Evolutionary conservation across 2,888 invertebrate genomes (phyloP), one percentile per base, ranked within the genome.

Genomic region (Pseudococcus jackbeardsleyi): DNA sequence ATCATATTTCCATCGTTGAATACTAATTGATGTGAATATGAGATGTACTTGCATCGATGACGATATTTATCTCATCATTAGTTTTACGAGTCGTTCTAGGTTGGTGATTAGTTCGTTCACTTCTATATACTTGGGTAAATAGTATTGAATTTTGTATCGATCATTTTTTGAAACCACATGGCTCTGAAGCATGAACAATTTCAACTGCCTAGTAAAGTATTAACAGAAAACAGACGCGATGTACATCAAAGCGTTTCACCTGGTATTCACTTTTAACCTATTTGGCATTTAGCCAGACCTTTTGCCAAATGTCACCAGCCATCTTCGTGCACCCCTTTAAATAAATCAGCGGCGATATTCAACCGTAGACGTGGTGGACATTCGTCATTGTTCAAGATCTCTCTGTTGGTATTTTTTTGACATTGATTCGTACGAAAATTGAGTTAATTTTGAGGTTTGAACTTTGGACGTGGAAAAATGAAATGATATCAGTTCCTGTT

Each of bases 181-280:
- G 59, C 59, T 19, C 1, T 59, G 6, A 19, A 59, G 7, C 19
- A 33, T 33, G 26, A 1, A 50, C 15, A 4, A 59, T 59, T 15
- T 54, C 7, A 59, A 59, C 19, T 8, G 59, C 59, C 59, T 59
- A n/a, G 7, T 19, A 59, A 59, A 59, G 19, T 59, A 59, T 59
- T 59, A 59, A 59, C 59, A 19, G 19, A 59, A 59, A 59, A n/a
- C 59, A 59, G 59, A 59, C 59, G 19, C 5, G 19, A 59, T 9
- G 59, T 59, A 59, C 19, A 59, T 59, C 59, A 59, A 59, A 59
- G 59, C 6, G n/a, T 59, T 19, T 59, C 59, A 59, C 59, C 72
- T 72, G 72, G 39, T 39, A 72, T 72, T 72, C 39, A 72, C 39
- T 72, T 72, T 39, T 39, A 72, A 72, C 72, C 72, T 33, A 72